These are phyloP conservation scores for Nasua narica DNA, from an alignment of 2,797 vertebrate species.

Conservation along the genomic window DNA sequence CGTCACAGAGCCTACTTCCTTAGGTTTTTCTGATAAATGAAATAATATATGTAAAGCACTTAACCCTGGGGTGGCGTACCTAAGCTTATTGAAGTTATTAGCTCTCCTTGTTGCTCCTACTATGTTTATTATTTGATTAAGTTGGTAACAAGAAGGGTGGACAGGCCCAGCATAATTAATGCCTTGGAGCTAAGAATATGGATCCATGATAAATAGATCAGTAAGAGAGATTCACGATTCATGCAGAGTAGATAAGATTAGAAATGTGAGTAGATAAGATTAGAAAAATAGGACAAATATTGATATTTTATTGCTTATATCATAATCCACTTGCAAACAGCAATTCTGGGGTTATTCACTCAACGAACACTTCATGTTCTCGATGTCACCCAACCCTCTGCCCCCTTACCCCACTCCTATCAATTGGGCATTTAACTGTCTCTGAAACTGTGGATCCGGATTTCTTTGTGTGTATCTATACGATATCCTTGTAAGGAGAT, in stretches of 20 bases:
- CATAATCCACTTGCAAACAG: neutral
- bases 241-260: neutral
- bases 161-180: neutral
- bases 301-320: neutral
- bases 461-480: neutral
- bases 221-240: neutral
- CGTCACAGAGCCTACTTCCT: neutral
- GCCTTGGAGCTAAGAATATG: neutral
- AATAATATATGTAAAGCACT: neutral
- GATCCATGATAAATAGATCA: neutral
- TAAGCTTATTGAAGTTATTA: neutral
- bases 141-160: neutral
- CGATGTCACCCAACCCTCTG: rapidly evolving
- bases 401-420: neutral
- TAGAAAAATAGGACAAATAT: neutral
- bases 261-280: neutral
- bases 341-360: neutral
- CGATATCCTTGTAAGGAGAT: neutral
- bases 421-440: neutral
- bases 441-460: neutral
- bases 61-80: neutral
- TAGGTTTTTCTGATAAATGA: neutral
- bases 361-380: neutral
- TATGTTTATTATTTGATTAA: neutral
- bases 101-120: neutral